A percentile compares a stretch with the other conserved stretches of the same genome.
These are phyloP conservation scores for Triops longicaudatus DNA, from an alignment of 1,140 invertebrate genomes.

Conservation along the genomic window DNA sequence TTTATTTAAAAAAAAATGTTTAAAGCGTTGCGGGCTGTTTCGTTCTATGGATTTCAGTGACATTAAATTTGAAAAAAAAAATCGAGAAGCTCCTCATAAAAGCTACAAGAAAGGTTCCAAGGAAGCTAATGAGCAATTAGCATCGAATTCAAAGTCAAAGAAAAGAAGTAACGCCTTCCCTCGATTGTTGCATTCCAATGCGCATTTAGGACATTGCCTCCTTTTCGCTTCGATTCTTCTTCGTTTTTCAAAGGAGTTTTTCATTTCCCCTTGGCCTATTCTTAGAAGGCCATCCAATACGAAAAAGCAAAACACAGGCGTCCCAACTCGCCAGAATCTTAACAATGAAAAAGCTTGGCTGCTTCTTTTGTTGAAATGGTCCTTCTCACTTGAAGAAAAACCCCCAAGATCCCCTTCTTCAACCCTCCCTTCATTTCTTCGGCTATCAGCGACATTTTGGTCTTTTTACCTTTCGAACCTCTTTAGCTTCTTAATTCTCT, in stretches of 20 bases:
- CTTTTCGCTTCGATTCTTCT: background rate
- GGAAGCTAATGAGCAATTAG: background rate
- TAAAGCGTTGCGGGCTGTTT: too few species aligned
- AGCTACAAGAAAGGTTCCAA: too few species aligned
- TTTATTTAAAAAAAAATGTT: too few species aligned
- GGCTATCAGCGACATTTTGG: background rate
- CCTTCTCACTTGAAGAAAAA: background rate
- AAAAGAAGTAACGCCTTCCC: background rate
- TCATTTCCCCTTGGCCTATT: constrained; percentile 15
- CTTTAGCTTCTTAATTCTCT: background rate
- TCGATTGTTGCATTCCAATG: constrained; percentile 12
- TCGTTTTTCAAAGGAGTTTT: background rate
- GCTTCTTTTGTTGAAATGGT: background rate
- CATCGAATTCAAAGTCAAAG: constrained; percentile 12
- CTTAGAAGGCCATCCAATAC: constrained; percentile 4
- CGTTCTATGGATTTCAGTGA: too few species aligned
- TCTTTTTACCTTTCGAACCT: background rate
- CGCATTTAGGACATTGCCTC: constrained; percentile 5
- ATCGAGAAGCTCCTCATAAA: too few species aligned
- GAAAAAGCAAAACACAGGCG: background rate
- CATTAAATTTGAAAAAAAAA: too few species aligned
- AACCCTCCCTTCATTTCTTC: background rate
- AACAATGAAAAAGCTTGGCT: constrained; percentile 11
- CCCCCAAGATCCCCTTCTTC: background rate
- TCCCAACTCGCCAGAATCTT: background rate